Evolutionary conservation across 2,113 vertebrate species (phyloP), one percentile per base, ranked within the genome.

Genomic region (Lophura nycthemera): DNA sequence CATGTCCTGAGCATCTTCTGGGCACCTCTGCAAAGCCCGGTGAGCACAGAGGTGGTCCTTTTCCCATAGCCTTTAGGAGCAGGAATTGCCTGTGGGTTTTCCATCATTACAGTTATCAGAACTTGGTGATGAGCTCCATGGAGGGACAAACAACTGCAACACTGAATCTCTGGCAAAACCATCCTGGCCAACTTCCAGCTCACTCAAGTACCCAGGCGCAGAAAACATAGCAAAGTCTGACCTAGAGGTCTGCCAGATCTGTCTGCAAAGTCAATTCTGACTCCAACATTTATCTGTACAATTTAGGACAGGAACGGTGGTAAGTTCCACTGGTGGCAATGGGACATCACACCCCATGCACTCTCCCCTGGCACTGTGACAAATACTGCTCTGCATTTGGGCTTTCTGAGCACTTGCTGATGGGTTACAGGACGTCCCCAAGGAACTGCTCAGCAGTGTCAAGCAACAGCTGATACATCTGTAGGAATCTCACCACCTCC

Each of bases 221-320:
- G 34, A 43, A 60, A 70, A 86, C 12, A 8, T 57, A 50, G 76
- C 48, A 50, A 34, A n/a, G 70, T 6, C 24, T 5, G 36, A 34
- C 66, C 15, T 8, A 12, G 47, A 79, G 19, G 6, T 38, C 34
- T 60, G 30, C 57, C 47, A 67, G 32, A 16, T 12, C 54, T 45
- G 7, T 72, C 89, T 32, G 57, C 52, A 77, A 8, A 54, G 45
- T 50, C 82, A 24, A 22, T 92, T 56, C 64, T 38, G 72, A 45
- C 24, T 71, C 89, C 63, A 40, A 18, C 63, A 75, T 24, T 40
- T 7, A 60, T 10, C 79, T 57, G 63, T 30, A 52, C 14, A 32
- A 40, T 0, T 3, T 0, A 10, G 67, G 71, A 11, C 30, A 21
- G 77, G n/a, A 61, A 48, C 0, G 11, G n/a, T 0, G 1, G 32